A percentile compares a stretch with the other conserved stretches of the same genome.
Conservation (phyloP, 2,888 invertebrate genomes). For the Leptopilina myrica region DNA sequence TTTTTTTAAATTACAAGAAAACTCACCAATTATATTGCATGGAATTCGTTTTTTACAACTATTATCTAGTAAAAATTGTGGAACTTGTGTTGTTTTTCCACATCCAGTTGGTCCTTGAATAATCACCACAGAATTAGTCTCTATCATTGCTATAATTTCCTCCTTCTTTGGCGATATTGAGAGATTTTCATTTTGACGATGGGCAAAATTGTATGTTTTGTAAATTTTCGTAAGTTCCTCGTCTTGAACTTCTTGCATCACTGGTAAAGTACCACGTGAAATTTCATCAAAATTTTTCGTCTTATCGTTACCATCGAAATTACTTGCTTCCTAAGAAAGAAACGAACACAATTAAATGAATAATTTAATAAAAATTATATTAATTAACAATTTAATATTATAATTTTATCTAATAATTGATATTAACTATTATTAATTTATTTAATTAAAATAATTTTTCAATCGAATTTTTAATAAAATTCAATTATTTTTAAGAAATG, state of each 20-base stretch:
- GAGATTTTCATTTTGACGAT: constrained; percentile 63
- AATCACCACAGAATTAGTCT: constrained; percentile 85
- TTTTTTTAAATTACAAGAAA: too few relatives aligned
- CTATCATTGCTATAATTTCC: constrained; percentile 84
- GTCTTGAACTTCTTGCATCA: constrained; percentile 55
- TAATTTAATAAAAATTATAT: too few relatives aligned
- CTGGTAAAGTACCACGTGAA: constrained; percentile 65
- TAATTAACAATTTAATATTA: neutral
- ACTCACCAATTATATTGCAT: constrained; percentile 54
- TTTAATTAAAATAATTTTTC: too few relatives aligned
- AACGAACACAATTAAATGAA: constrained; percentile 28
- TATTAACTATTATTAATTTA: too few relatives aligned
- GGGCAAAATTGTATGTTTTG: constrained; percentile 69
- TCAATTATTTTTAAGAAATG: too few relatives aligned
- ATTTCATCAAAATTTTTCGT: constrained; percentile 61
- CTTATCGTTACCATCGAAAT: neutral
- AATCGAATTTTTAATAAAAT: too few relatives aligned
- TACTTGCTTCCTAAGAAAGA: constrained; percentile 40
- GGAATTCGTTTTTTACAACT: constrained; percentile 44
- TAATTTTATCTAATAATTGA: too few relatives aligned
- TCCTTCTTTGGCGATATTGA: constrained; percentile 65
- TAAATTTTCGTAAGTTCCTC: constrained; percentile 68
- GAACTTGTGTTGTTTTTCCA: constrained; percentile 91
- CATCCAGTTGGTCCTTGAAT: constrained; percentile 97
- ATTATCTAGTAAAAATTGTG: constrained; percentile 51